phyloP scores from a whole-genome alignment of 2,797 vertebrate genomes.

The Danio choprae region DNA sequence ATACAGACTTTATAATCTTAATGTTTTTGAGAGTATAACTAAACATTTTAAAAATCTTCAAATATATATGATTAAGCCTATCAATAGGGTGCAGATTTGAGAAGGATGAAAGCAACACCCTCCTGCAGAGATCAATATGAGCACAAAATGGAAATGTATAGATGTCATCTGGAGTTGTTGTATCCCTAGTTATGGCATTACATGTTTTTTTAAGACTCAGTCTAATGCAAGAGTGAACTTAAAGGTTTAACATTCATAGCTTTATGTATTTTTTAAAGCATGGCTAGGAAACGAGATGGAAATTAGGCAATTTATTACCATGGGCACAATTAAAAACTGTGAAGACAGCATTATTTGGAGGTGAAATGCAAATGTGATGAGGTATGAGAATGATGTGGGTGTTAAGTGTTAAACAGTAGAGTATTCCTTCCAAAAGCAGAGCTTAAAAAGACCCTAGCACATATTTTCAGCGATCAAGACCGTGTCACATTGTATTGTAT shows the following conservation, averaged over 20 bases:
- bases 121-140: constrained; percentile 79
- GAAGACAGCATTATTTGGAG: constrained; percentile 84
- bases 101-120: constrained; percentile 49
- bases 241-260: constrained; percentile 26
- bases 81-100: background rate
- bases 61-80: background rate
- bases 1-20: background rate
- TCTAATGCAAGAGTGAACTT: constrained; percentile 65
- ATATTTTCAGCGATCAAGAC: constrained; percentile 8
- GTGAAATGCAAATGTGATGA: constrained; percentile 85
- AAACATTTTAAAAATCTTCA: background rate
- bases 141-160: constrained; percentile 81
- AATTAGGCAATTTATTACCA: constrained; percentile 85
- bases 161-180: constrained; percentile 71
- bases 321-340: constrained; percentile 84
- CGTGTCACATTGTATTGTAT: constrained; percentile 11
- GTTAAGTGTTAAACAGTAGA: constrained; percentile 56
- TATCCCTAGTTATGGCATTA: background rate
- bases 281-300: constrained; percentile 82
- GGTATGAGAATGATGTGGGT: constrained; percentile 78
- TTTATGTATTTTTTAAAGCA: constrained; percentile 76
- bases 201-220: constrained; percentile 68
- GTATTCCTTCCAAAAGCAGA: constrained; percentile 34
- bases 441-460: constrained; percentile 22
- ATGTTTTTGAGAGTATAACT: background rate